phyloP scores from a whole-genome alignment of 2,888 invertebrate species.

The Melieria omissa region DNA sequence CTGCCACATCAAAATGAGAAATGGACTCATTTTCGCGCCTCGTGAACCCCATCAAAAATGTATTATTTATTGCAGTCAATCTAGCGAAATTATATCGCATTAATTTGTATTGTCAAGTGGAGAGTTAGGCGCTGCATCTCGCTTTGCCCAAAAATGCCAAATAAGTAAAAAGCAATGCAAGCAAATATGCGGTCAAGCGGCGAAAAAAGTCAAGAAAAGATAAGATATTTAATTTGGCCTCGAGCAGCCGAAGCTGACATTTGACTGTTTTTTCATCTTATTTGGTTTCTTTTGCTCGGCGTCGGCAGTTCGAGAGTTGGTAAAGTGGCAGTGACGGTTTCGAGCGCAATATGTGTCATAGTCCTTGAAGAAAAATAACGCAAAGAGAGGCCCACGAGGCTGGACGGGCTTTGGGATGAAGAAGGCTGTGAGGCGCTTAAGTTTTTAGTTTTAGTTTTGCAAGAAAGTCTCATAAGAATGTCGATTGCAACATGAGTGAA shows the following conservation, averaged over 20 bases:
- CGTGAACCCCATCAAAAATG: background rate
- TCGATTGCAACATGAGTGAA: too few species aligned
- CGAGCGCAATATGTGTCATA: too few species aligned
- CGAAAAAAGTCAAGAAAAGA: background rate
- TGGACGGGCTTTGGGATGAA: too few species aligned
- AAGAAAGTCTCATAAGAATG: too few species aligned
- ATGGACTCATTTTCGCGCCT: conserved; percentile 2
- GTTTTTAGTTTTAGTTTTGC: too few species aligned
- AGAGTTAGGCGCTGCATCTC: background rate
- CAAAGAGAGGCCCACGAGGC: too few species aligned
- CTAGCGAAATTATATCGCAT: conserved; percentile 4
- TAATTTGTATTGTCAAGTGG: conserved; percentile 1
- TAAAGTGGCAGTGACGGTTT: too few species aligned
- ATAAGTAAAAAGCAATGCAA: background rate
- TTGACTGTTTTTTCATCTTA: background rate
- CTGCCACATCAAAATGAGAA: background rate
- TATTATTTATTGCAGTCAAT: conserved; percentile 18
- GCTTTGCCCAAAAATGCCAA: background rate
- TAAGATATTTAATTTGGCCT: background rate
- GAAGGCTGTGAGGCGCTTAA: too few species aligned
- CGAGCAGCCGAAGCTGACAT: background rate
- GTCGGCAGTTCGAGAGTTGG: too few species aligned
- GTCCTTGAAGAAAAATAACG: too few species aligned
- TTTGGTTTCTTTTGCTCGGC: background rate
- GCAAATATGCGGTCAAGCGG: background rate